phyloP scores from a whole-genome alignment of 2,113 vertebrate species.

The Myocastor coypus region DNA sequence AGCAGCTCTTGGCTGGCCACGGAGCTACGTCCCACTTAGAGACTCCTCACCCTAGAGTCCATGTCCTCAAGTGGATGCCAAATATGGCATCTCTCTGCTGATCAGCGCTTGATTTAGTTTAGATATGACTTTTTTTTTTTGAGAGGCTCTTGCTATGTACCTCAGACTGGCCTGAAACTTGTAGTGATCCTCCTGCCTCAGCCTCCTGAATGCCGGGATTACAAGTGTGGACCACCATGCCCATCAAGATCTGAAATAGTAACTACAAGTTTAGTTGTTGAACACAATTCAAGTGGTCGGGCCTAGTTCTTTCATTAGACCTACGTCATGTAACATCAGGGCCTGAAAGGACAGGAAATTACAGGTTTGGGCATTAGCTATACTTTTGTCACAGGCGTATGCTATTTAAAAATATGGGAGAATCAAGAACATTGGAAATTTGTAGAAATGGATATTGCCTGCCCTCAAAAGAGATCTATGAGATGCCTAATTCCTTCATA shows the following conservation, averaged over 20 bases:
- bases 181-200: background rate
- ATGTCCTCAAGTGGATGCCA: background rate
- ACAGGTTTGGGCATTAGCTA: background rate
- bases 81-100: background rate
- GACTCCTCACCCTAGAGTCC: background rate
- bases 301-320: background rate
- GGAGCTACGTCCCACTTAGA: background rate
- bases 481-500: background rate
- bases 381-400: background rate
- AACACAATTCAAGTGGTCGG: background rate
- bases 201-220: background rate
- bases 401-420: background rate
- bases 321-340: background rate
- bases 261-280: background rate
- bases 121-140: background rate
- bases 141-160: background rate
- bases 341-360: background rate
- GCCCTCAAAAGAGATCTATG: background rate
- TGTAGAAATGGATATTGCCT: background rate
- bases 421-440: constrained; percentile 22
- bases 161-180: background rate
- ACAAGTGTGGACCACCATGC: background rate
- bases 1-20: background rate
- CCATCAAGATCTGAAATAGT: constrained; percentile 6
- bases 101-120: background rate